Base-by-base conservation (phyloP, 1,140 invertebrate genomes). In the Apis florea region DNA sequence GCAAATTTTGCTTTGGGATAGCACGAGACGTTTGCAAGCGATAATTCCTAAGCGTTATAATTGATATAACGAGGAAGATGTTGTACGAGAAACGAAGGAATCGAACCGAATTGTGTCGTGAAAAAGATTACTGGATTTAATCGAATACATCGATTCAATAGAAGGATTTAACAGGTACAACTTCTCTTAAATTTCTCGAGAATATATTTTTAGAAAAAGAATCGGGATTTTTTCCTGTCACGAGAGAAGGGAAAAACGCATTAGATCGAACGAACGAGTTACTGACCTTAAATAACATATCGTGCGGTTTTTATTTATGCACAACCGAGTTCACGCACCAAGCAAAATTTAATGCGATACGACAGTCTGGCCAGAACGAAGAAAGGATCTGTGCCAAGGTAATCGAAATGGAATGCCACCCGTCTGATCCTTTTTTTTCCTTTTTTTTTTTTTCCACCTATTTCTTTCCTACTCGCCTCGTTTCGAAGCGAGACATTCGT, bases 371-470 rank as follows among this genome's bases (percentile, higher is more conserved):
- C 81, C 66, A 17, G 40, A 73, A 59, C 54, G 80, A 85, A 77
- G 80, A 83, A 71, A 83, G 75, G 85, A 86, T 83, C 70, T 86
- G 80, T 86, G 80, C 74, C 79, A 79, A 86, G 85, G 84, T 86
- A 79, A 51, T 75, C 80, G 75, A 86, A 85, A 86, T 56, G 64
- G 80, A 82, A 83, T 82, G 79, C 69, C 73, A 74, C 51, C 69
- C 73, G 74, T 40, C 61, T 69, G 58, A 75, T 71, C 67, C 58
- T 70, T 61, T 61, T 54, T 31, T 67, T 66, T 68, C 58, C 31
- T 40, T 40, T 40, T 6, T 70, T 61, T 61, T 54, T 59, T 67
- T 73, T 24, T 58, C 15, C 51, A 24, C n/a, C 69, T 24, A 64
- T 70, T 61, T 68, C 54, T 26, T 49, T 40, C 12, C 79, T 67